Conservation (phyloP, 2,113 vertebrate genomes). For the Laticauda colubrina region DNA sequence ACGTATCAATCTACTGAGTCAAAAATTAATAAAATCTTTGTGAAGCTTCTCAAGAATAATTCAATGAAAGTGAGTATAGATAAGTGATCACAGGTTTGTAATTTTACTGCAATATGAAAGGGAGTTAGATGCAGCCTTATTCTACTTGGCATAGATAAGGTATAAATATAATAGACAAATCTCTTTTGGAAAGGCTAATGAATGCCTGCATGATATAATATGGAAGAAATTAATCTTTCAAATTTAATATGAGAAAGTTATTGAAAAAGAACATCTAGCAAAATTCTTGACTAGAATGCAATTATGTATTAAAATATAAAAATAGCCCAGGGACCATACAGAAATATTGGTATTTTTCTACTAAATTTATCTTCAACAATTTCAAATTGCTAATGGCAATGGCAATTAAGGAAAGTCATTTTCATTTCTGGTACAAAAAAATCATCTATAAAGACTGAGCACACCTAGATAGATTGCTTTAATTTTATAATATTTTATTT, state of each 20-base stretch:
- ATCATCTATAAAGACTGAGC: slow-evolving; percentile 12
- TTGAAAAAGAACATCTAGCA: slow-evolving; percentile 4
- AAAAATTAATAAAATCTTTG: not conserved
- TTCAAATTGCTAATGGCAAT: slow-evolving; percentile 10
- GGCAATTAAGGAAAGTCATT: slow-evolving; percentile 19
- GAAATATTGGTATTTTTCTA: slow-evolving; percentile 31
- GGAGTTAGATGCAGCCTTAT: not conserved
- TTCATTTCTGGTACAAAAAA: slow-evolving; percentile 40
- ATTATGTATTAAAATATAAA: slow-evolving; percentile 24
- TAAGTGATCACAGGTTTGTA: not conserved
- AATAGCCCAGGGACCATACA: not conserved
- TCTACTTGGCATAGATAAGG: not conserved
- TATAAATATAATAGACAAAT: not conserved
- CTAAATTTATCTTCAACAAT: slow-evolving; percentile 34
- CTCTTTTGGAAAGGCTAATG: not conserved
- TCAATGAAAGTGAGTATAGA: not conserved
- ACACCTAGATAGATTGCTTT: slow-evolving; percentile 50
- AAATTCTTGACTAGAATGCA: not conserved
- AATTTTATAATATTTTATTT: slow-evolving; percentile 38
- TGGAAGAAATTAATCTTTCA: slow-evolving; percentile 1
- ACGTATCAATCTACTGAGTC: not conserved
- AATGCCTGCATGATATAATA: not conserved
- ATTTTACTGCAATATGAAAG: not conserved
- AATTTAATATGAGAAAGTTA: slow-evolving; percentile 17
- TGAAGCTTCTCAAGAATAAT: not conserved